Evolutionary conservation across 2,797 vertebrate genomes (phyloP), one percentile per base, ranked within the genome.

Genomic region (Peromyscus eremicus): DNA sequence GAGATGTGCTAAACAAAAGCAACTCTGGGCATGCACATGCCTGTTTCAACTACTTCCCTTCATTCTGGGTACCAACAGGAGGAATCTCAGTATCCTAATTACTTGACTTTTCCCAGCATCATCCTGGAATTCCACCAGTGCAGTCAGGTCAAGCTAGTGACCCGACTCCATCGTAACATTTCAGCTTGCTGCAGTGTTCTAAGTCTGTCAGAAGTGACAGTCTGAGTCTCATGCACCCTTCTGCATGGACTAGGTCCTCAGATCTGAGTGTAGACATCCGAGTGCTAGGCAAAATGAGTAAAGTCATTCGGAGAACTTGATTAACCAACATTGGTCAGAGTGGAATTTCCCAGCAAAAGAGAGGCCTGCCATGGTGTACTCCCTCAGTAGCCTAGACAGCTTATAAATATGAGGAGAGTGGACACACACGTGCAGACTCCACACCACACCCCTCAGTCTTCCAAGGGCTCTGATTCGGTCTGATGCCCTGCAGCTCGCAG

Each of bases 321-420:
- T 43, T 25, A 43, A 70, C 66, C 32, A 11, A 29, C 43, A 27
- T 32, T 11, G 12, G 2, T 66, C 92, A 34, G 49, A 85, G 29
- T 64, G 17, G 66, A 46, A 82, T 92, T 86, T 49, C 32, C 17
- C 60, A 84, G 84, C 71, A 66, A 77, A 57, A 62, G 49, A n/a
- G 19, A 80, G 57, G 5, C 40, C 76, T 40, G 0, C 0, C n/a
- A 34, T 37, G 16, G 76, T 2, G 7, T 0, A 0, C 11, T 77
- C 6, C 68, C 46, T 94, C 1, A 0, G 57, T 57, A 55, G 6
- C 88, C 49, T 25, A 23, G 70, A 21, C 1, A 29, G 32, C 83
- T 75, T 37, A 0, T 60, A 40, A 55, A 86, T 83, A 7, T 4
- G 5, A 71, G 32, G 68, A 81, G 11, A 37, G 62, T 34, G 27